Evolutionary conservation across 2,888 invertebrate species (phyloP), one percentile per base, ranked within the genome.

Genomic region (Lepidocyrtoides sp.): DNA sequence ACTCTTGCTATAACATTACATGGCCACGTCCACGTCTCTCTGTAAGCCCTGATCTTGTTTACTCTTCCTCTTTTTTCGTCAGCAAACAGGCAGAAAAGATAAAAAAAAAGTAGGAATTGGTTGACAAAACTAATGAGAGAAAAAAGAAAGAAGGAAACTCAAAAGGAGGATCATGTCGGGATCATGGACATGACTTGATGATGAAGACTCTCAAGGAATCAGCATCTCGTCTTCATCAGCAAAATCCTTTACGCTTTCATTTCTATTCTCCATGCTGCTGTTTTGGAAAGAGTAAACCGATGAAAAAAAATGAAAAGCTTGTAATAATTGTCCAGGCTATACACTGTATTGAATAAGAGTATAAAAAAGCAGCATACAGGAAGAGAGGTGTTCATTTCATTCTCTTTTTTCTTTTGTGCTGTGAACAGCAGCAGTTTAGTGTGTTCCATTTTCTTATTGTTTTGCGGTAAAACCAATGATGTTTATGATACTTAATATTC

Each of bases 71-170:
- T n/a, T n/a, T n/a, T n/a, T n/a, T n/a, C n/a, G n/a, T n/a, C n/a
- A n/a, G n/a, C n/a, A n/a, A n/a, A n/a, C n/a, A n/a, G n/a, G n/a
- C n/a, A n/a, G n/a, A n/a, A n/a, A n/a, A n/a, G n/a, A n/a, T n/a
- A n/a, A n/a, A n/a, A n/a, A n/a, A n/a, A n/a, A n/a, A n/a, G n/a
- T 36, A 7, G 41, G 51, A 84, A 69, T 44, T n/a, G 32, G 85
- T 85, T 85, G 85, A 75, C 85, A 85, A 85, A 75, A 85, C 72
- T 32, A 66, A 84, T n/a, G 51, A 57, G 51, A 26, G 23, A 81
- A n/a, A 20, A 44, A 26, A 63, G 84, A 66, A 48, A 54, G 14
- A 54, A n/a, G 5, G 8, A 36, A 36, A 36, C n/a, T n/a, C n/a
- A n/a, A n/a, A n/a, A n/a, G n/a, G n/a, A n/a, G n/a, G n/a, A n/a